phyloP scores from a whole-genome alignment of 2,797 vertebrate species.

The Clamator glandarius region DNA sequence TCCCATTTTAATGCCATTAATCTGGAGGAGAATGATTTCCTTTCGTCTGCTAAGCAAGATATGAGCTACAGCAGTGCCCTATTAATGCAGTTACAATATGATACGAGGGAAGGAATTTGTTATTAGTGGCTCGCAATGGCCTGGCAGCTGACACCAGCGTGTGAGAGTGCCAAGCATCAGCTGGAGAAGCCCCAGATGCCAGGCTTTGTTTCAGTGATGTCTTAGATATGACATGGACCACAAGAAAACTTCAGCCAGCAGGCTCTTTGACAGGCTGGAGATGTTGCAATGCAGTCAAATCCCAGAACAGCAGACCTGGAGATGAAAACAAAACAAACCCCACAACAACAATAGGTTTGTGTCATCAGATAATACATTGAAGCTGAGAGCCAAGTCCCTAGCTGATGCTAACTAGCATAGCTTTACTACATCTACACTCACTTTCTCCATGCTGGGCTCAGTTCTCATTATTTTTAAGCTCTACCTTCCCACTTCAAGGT shows the following conservation, averaged over 20 bases:
- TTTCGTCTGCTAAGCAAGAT: neutral
- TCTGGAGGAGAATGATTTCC: neutral
- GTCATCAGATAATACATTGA: neutral
- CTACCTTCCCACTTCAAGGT: neutral
- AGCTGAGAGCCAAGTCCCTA: neutral
- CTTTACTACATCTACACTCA: neutral
- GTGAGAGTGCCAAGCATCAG: accelerated
- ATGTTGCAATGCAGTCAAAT: neutral
- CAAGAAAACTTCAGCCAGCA: neutral
- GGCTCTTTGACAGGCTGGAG: neutral
- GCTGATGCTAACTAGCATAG: neutral
- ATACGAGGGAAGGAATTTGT: neutral
- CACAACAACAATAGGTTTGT: neutral
- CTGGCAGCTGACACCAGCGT: neutral
- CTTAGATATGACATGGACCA: neutral
- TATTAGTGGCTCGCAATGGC: neutral
- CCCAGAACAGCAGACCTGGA: neutral
- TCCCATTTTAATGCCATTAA: neutral
- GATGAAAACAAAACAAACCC: neutral
- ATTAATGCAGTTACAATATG: neutral
- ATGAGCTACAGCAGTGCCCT: neutral
- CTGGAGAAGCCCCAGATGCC: neutral
- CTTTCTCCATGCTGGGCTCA: neutral
- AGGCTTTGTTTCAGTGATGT: neutral
- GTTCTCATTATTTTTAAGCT: neutral